Evolutionary conservation across 2,797 vertebrate species (phyloP).

Genomic region (Taenioides sp.): DNA sequence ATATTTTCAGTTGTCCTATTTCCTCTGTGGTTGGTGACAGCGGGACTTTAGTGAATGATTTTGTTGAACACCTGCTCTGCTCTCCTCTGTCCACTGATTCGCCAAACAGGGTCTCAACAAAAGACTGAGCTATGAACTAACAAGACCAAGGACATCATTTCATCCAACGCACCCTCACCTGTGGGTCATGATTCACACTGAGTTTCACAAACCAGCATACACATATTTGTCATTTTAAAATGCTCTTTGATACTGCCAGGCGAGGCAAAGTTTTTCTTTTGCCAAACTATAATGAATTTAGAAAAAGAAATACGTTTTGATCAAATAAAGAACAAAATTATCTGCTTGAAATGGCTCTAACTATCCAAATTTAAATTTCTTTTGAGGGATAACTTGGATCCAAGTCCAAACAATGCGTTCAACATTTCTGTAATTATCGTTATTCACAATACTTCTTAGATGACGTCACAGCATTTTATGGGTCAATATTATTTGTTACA

Average conservation of each 20-base stretch:
- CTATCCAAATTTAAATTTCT: not conserved
- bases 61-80: not conserved
- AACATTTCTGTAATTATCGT: no score
- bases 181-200: not conserved
- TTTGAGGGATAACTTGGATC: no score
- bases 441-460: no score
- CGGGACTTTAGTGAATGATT: not conserved
- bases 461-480: no score
- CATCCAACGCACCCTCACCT: not conserved
- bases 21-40: not conserved
- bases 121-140: not conserved
- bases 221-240: not conserved
- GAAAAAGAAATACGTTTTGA: not conserved
- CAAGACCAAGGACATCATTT: not conserved
- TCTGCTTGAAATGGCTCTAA: not conserved
- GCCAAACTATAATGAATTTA: not conserved
- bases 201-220: slow-evolving; percentile 2
- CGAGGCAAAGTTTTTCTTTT: not conserved
- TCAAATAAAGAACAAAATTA: not conserved
- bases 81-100: not conserved
- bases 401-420: no score
- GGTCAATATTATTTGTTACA: no score
- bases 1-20: not conserved
- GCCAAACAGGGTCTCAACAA: not conserved
- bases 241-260: not conserved